Evolutionary conservation across 2,797 vertebrate species (phyloP), one percentile per base, ranked within the genome.

Genomic region (Rhynchotus rufescens): DNA sequence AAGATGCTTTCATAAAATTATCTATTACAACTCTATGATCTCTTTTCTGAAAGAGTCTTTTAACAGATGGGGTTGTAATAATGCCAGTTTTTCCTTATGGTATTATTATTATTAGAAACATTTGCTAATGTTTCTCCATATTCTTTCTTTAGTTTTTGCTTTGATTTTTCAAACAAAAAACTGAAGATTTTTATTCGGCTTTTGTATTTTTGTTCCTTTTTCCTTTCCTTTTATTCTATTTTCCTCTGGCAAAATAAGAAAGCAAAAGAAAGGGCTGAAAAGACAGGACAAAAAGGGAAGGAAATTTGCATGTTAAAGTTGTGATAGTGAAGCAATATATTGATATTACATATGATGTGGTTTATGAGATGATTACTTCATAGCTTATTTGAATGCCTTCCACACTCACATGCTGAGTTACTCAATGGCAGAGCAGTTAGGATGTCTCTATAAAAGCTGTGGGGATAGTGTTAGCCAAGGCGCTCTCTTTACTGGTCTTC

Each of bases 101-200:
- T 44, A 45, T 15, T 80, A n/a, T 54, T 54, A 49, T 68, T 83
- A 64, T 30, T 77, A 80, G 21, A 59, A 80, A 40, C 3, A 23
- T 25, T 75, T 61, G 51, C 20, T 78, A 51, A 74, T 36, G 13
- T 16, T 66, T 81, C 6, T 7, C 11, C 7, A 13, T 66, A 32
- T 32, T 61, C n/a, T 66, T 68, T 8, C 34, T 74, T 74, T n/a
- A 74, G 38, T 30, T 81, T 56, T 72, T 64, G 23, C 26, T 69
- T 78, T 61, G 20, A 8, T 69, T 68, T 65, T 57, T 60, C 26
- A 81, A 83, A 30, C 28, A 87, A 60, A 93, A 93, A 88, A 26
- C 13, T 17, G 8, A 38, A 30, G 15, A 4, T 47, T 47, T 64
- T 71, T n/a, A 52, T 77, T 73, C 68, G 56, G n/a, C 6, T n/a